Percentiles rank a stretch among this genome's conserved stretches.
These are phyloP conservation scores for Channa maculata DNA, from an alignment of 2,113 vertebrate species.

Conservation along the genomic window DNA sequence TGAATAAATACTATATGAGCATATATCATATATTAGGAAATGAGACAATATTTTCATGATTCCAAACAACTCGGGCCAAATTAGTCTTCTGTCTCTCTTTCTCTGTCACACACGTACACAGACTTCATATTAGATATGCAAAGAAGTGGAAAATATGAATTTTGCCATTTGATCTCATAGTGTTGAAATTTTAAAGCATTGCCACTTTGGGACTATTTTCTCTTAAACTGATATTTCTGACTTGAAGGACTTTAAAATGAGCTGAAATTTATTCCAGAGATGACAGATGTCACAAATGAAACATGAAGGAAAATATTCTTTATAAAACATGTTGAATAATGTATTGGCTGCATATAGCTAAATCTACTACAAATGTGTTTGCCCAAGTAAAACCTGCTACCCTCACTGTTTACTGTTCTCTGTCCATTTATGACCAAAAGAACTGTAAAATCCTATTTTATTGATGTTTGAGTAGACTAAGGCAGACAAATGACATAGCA, in stretches of 20 bases:
- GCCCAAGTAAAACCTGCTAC: slow-evolving; percentile 10
- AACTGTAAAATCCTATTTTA: background rate
- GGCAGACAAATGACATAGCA: too few species aligned
- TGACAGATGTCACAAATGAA: slow-evolving; percentile 64
- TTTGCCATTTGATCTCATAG: slow-evolving; percentile 71
- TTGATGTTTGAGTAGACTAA: too few species aligned
- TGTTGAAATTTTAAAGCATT: slow-evolving; percentile 55
- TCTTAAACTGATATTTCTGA: slow-evolving; percentile 63
- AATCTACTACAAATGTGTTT: slow-evolving; percentile 20
- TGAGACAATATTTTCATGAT: slow-evolving; percentile 16
- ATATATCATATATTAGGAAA: slow-evolving; percentile 20
- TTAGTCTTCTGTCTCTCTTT: slow-evolving; percentile 20
- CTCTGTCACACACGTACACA: slow-evolving; percentile 18
- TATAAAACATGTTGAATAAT: slow-evolving; percentile 63
- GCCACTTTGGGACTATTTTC: slow-evolving; percentile 64
- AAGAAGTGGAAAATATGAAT: slow-evolving; percentile 62
- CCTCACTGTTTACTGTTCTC: background rate
- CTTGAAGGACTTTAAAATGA: slow-evolving; percentile 60
- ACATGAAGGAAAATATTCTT: slow-evolving; percentile 65
- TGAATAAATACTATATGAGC: slow-evolving; percentile 22
- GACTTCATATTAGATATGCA: slow-evolving; percentile 53
- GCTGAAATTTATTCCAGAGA: slow-evolving; percentile 51
- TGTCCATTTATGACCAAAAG: background rate
- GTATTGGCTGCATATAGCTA: slow-evolving; percentile 33
- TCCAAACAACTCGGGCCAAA: slow-evolving; percentile 13